Evolutionary conservation across 1,140 invertebrate species (phyloP).

Genomic region (Melipona quadrifasciata): DNA sequence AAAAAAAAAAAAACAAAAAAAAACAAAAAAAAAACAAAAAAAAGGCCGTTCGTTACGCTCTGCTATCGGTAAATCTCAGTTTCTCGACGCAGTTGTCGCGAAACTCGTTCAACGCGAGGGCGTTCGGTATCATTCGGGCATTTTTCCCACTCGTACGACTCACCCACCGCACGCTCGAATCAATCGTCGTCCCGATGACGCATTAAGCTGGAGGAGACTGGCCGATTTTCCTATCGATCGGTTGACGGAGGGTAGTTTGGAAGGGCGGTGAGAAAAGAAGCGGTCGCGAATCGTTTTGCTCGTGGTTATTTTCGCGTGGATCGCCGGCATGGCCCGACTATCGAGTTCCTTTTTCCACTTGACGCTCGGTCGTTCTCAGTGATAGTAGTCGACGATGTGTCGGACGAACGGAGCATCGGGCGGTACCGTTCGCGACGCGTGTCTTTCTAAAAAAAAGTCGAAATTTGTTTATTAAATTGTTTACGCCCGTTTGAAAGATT

Average conservation of each 20-base stretch:
- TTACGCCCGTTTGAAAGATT: slow-evolving; percentile 37
- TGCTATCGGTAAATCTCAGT: not conserved
- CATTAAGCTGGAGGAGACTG: too few relatives aligned
- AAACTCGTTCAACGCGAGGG: too few relatives aligned
- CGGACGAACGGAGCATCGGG: not conserved
- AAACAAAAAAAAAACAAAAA: not conserved
- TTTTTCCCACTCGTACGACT: not conserved
- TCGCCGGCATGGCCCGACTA: not conserved
- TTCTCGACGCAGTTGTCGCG: slow-evolving; percentile 3
- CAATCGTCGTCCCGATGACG: not conserved
- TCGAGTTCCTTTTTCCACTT: slow-evolving; percentile 21
- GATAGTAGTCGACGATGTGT: slow-evolving; percentile 32
- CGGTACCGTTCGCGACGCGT: not conserved
- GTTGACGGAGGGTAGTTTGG: not conserved
- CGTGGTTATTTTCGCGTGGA: not conserved
- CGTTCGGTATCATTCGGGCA: not conserved
- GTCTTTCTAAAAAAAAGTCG: slow-evolving; percentile 29
- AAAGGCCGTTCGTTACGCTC: slow-evolving; percentile 18
- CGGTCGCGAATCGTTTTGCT: not conserved
- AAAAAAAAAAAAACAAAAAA: too few relatives aligned
- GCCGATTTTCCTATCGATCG: slow-evolving; percentile 4
- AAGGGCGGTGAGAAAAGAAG: too few relatives aligned
- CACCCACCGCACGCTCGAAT: not conserved
- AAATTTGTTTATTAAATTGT: slow-evolving; percentile 26
- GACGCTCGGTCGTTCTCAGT: slow-evolving; percentile 14